Evolutionary conservation across 30 jellyfish, hydroid and myxozoan species (phyloP), one percentile per base, ranked within the genome.

Genomic region (Cassiopea andromeda): DNA sequence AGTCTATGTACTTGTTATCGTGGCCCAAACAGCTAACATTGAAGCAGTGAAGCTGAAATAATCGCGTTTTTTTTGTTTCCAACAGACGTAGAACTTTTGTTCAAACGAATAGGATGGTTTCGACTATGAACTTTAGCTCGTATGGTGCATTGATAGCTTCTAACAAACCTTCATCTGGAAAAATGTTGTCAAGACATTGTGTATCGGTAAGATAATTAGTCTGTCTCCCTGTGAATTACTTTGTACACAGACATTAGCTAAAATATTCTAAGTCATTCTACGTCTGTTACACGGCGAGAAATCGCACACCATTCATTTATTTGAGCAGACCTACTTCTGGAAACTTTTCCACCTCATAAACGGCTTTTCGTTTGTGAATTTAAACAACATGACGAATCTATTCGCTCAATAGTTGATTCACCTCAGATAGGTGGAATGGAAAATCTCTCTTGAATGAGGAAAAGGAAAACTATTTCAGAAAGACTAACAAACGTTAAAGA

Each of bases 21-120:
- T 67, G 54, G 71, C 60, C 70, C 58, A 70, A 80, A 61, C 71
- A 50, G 50, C 73, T 77, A 77, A 16, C 75, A 44, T 81, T 67
- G 90, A 44, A n/a, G 90, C 90, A 81, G 14, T 81, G 81, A 81
- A 81, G 90, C 90, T 64, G 82, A 81, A 77, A 81, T 81, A 81
- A 81, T 81, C 90, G 83, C 48, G 82, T 81, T 81, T 47, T 27
- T 27, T 27, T 54, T 54, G 14, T 69, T 18, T 72, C 7, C 43
- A 48, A 18, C 14, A 75, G 66, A 58, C 72, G 48, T 15, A 46
- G 13, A 75, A 75, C 46, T 75, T 75, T 58, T 45, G 19, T 64
- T 5, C 43, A 9, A 27, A 0, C 73, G 73, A 13, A 17, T 5
- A 64, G 2, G 73, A 14, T 64, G 73, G 73, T 64, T 54, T 54